phyloP scores from a whole-genome alignment of 2,797 vertebrate species.

The Ctenopoma kingsleyae region DNA sequence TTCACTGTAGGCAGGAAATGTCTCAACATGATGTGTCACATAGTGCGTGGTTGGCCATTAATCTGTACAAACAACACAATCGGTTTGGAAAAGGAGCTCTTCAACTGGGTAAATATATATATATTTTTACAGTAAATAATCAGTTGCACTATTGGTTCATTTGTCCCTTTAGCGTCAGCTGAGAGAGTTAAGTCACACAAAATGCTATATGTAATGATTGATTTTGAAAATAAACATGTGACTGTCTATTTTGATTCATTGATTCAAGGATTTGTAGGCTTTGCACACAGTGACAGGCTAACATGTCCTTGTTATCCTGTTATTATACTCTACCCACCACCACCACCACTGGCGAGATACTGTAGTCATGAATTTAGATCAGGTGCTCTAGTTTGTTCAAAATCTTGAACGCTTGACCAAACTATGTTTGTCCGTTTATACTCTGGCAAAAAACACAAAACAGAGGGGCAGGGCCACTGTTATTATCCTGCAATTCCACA shows the following conservation, averaged over 20 bases:
- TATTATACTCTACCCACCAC: not conserved
- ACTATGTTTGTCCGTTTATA: not conserved
- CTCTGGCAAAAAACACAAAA: not conserved
- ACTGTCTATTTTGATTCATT: not conserved
- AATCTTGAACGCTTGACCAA: not conserved
- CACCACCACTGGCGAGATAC: too few relatives aligned
- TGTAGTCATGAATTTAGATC: not conserved
- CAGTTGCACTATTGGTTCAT: not conserved
- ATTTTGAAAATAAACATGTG: not conserved
- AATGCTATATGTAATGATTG: not conserved
- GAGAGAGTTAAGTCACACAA: not conserved
- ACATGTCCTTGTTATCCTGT: not conserved
- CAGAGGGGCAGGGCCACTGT: not conserved
- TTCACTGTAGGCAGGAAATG: slow-evolving; percentile 19
- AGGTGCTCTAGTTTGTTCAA: not conserved
- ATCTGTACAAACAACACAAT: not conserved
- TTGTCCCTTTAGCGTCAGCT: not conserved
- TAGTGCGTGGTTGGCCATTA: not conserved
- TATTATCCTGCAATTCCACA: slow-evolving; percentile 1
- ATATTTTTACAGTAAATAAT: too few relatives aligned
- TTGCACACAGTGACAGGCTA: not conserved
- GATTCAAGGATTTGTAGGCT: not conserved
- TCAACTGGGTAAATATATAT: not conserved
- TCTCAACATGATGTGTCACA: not conserved
- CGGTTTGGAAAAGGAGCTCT: not conserved